Conservation (phyloP, 2,113 vertebrate species). For the Sminthopsis crassicaudata region DNA sequence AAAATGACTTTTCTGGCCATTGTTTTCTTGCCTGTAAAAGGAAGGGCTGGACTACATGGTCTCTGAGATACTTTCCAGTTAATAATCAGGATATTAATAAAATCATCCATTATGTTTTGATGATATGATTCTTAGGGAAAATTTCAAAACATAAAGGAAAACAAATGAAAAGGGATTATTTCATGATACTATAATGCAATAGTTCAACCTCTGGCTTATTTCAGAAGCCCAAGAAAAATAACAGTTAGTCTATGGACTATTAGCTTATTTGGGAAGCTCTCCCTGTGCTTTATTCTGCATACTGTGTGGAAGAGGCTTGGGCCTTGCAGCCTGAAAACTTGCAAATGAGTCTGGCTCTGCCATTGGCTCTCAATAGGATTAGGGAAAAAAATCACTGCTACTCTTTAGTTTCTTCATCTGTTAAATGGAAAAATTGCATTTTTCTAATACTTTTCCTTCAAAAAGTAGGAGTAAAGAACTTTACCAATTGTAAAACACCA, state of each 20-base stretch:
- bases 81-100: not conserved
- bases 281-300: not conserved
- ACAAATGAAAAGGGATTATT: not conserved
- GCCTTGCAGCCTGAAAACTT: not conserved
- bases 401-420: not conserved
- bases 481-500: not conserved
- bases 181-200: not conserved
- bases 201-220: not conserved
- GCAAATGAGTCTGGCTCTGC: not conserved
- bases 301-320: not conserved
- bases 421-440: not conserved
- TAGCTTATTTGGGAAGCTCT: not conserved
- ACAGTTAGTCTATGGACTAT: not conserved
- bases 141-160: constrained; percentile 13
- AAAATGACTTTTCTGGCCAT: not conserved
- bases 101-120: not conserved
- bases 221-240: not conserved
- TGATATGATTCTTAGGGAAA: not conserved
- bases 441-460: not conserved
- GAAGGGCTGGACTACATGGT: not conserved
- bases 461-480: not conserved
- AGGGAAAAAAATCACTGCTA: not conserved
- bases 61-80: not conserved
- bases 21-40: not conserved
- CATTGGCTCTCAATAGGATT: not conserved